A percentile compares a stretch with the other conserved stretches of the same genome.
These are phyloP conservation scores for Elgaria multicarinata DNA, from an alignment of 2,113 vertebrate species.

Conservation along the genomic window DNA sequence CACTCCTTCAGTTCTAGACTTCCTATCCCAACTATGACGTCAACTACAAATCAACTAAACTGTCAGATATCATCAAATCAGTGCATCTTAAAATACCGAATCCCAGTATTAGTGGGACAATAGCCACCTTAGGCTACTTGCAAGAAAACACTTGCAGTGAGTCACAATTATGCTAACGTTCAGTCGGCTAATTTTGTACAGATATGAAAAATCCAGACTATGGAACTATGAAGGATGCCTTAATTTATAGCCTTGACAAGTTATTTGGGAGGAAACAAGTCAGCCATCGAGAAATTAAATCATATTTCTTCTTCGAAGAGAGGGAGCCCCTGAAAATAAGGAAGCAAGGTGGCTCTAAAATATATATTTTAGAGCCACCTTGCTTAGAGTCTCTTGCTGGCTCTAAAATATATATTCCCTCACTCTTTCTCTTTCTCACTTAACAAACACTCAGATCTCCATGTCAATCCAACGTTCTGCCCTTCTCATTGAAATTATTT, in stretches of 20 bases:
- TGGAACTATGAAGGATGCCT: neutral
- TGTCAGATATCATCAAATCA: conserved; percentile 41
- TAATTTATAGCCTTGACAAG: neutral
- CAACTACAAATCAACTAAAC: neutral
- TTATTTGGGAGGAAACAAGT: neutral
- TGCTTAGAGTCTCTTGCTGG: neutral
- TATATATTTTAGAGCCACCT: too few species aligned
- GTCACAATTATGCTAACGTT: neutral
- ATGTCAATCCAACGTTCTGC: neutral
- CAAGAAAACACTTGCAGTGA: conserved; percentile 23
- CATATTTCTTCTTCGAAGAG: neutral
- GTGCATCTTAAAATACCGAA: conserved; percentile 23
- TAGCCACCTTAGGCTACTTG: conserved; percentile 18
- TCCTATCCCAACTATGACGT: neutral
- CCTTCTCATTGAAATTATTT: neutral
- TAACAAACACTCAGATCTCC: neutral
- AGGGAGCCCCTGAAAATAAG: neutral
- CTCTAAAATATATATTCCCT: neutral
- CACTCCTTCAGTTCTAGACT: neutral
- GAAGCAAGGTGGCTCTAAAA: neutral
- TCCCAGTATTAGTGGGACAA: conserved; percentile 27
- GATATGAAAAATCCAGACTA: neutral
- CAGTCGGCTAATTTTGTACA: neutral
- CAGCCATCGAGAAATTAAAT: neutral
- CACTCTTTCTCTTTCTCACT: neutral